phyloP scores from a whole-genome alignment of 2,888 invertebrate genomes.

The Cordilura impudica region DNA sequence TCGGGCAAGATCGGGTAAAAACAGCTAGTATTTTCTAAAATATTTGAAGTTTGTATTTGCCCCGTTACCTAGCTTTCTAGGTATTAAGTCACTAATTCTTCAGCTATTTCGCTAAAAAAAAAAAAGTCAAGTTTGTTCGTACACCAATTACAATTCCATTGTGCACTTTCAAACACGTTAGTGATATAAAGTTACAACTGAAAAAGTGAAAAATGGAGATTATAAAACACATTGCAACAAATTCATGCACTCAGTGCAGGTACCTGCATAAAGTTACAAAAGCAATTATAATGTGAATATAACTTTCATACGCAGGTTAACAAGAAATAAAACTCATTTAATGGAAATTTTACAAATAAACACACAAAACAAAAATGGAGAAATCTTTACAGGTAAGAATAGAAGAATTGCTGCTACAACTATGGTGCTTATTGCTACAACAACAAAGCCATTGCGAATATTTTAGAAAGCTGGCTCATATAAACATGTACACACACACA shows the following conservation, averaged over 20 bases:
- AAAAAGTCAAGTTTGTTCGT: too few relatives aligned
- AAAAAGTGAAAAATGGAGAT: not conserved
- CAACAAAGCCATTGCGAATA: slow-evolving; percentile 20
- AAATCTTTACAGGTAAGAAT: slow-evolving; percentile 3
- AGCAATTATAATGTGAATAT: slow-evolving; percentile 50
- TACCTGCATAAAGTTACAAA: slow-evolving; percentile 20
- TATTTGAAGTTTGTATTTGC: too few relatives aligned
- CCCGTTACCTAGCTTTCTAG: too few relatives aligned
- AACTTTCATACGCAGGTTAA: slow-evolving; percentile 14
- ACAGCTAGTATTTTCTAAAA: too few relatives aligned
- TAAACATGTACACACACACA: not conserved
- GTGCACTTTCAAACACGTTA: not conserved
- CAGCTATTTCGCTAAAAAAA: not conserved
- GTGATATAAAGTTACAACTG: not conserved
- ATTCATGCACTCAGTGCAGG: not conserved
- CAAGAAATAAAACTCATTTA: slow-evolving; percentile 18
- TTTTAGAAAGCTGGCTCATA: not conserved
- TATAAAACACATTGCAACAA: slow-evolving; percentile 7
- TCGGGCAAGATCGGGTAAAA: too few relatives aligned
- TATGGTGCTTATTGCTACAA: too few relatives aligned
- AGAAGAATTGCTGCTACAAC: slow-evolving; percentile 28
- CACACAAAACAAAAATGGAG: slow-evolving; percentile 1
- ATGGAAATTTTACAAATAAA: slow-evolving; percentile 13
- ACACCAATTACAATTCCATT: not conserved
- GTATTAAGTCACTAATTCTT: too few relatives aligned